Evolutionary conservation across 2,888 invertebrate species (phyloP), one percentile per base, ranked within the genome.

Genomic region (Lepeophtheirus nordmannii): DNA sequence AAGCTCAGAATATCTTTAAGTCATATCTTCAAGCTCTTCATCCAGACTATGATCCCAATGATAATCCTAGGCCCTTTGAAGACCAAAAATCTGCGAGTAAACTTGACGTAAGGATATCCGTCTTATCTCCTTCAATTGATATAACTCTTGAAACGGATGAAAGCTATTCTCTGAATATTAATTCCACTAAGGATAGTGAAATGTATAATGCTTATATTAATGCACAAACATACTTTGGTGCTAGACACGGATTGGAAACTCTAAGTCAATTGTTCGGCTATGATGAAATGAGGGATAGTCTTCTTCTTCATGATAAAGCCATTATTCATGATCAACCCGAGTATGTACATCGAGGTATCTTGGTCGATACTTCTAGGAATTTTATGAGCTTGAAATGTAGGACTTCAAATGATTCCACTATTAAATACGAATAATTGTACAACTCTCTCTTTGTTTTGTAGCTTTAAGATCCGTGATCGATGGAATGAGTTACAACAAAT

Each of bases 291-390:
- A 1, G 84, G 80, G 0, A 81, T 60, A 70, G 23, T 10, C 53
- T 56, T 53, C 41, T 63, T 17, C 20, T 63, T 22, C 22, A 22
- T n/a, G 11, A 12, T 12, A 37, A 46, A n/a, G 85, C 83, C 0
- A 79, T 77, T 67, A 82, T 93, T 67, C 76, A 75, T 1, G 96
- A 97, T 75, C 81, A 80, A 41, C 97, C 97, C 0, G 81, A 82
- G 0, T 97, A 89, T 76, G 82, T 85, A 0, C 89, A 93, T 77
- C 81, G 97, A 72, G 96, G 94, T 0, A 75, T 96, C 9, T 79
- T 90, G 57, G 75, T 97, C 65, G 97, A 97, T 74, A 92, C 96
- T 0, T 82, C 92, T 0, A 82, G 97, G 46, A 94, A 94, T 75
- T 97, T 82, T 74, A 81, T 87, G 71, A 46, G 53, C 8, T 17